Percentiles rank a stretch among this genome's conserved stretches.
Evolutionary conservation across 1,140 invertebrate species (phyloP).

Genomic region (Palaemon carinicauda): DNA sequence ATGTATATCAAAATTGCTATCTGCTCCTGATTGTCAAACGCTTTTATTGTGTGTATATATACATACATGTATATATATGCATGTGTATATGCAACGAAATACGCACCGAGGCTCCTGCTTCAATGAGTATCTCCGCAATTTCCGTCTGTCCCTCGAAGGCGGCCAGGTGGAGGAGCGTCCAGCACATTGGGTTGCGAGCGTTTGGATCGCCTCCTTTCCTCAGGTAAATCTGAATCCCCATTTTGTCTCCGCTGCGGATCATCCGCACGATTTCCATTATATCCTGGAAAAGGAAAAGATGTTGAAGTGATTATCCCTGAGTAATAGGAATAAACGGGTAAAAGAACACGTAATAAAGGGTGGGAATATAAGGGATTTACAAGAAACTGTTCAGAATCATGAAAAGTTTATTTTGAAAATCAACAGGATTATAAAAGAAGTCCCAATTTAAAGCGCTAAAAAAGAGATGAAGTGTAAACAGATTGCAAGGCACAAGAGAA

Average conservation of each 20-base stretch:
- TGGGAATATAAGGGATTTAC: not conserved
- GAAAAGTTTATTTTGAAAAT: too few relatives aligned
- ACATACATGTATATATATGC: not conserved
- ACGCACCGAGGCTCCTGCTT: slow-evolving; percentile 36
- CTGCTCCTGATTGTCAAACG: too few relatives aligned
- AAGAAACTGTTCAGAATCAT: too few relatives aligned
- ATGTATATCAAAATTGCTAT: not conserved
- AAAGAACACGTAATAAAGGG: not conserved
- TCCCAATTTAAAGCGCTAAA: not conserved
- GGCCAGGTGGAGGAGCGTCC: slow-evolving; percentile 38
- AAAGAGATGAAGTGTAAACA: not conserved
- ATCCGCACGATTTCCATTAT: slow-evolving; percentile 17
- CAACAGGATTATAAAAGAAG: not conserved
- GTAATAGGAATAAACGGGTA: not conserved
- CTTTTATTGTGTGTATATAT: not conserved
- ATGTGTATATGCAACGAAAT: too few relatives aligned
- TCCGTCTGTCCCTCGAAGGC: slow-evolving; percentile 30
- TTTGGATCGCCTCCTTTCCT: slow-evolving; percentile 38
- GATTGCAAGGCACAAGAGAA: not conserved
- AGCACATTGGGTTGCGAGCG: slow-evolving; percentile 20
- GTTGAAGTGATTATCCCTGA: not conserved
- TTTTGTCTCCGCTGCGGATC: slow-evolving; percentile 39
- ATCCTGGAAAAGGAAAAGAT: not conserved
- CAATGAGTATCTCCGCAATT: slow-evolving; percentile 28
- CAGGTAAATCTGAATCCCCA: slow-evolving; percentile 30